Evolutionary conservation across 2,113 vertebrate genomes (phyloP).

Genomic region (Drymodes brunneopygia): DNA sequence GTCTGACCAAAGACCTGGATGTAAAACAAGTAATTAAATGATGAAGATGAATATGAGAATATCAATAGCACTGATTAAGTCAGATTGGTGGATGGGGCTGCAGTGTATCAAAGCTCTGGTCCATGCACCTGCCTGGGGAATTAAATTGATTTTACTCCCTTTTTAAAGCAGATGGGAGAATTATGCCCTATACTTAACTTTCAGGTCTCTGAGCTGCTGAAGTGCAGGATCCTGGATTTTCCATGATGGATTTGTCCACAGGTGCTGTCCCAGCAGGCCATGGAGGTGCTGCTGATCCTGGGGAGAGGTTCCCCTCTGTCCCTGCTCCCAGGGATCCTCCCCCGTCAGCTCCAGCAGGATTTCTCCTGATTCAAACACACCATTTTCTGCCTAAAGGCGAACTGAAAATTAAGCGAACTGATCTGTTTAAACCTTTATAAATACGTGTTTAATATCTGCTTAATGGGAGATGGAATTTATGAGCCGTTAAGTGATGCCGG

Average conservation of each 20-base stretch:
- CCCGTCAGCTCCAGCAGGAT: background rate
- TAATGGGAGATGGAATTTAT: conserved; percentile 69
- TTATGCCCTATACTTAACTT: background rate
- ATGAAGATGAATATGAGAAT: background rate
- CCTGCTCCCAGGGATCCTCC: background rate
- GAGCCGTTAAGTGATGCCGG: conserved; percentile 51
- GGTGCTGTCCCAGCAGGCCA: background rate
- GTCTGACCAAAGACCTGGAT: background rate
- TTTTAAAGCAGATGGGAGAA: background rate
- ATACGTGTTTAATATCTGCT: conserved; percentile 64
- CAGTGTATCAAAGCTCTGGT: background rate
- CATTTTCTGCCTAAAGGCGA: background rate
- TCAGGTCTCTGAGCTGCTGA: background rate
- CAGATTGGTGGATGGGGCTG: background rate
- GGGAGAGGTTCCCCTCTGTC: background rate
- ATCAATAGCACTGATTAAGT: no score
- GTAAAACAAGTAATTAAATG: background rate
- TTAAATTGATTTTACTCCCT: background rate
- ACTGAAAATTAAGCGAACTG: conserved; percentile 53
- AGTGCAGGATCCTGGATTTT: background rate
- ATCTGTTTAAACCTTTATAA: conserved; percentile 66
- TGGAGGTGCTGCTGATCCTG: background rate
- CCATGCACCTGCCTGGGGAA: background rate
- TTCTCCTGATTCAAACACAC: background rate
- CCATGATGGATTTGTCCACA: background rate